These are phyloP conservation scores for Ptilodon capucinus DNA, from an alignment of 2,888 invertebrate genomes.

Conservation along the genomic window DNA sequence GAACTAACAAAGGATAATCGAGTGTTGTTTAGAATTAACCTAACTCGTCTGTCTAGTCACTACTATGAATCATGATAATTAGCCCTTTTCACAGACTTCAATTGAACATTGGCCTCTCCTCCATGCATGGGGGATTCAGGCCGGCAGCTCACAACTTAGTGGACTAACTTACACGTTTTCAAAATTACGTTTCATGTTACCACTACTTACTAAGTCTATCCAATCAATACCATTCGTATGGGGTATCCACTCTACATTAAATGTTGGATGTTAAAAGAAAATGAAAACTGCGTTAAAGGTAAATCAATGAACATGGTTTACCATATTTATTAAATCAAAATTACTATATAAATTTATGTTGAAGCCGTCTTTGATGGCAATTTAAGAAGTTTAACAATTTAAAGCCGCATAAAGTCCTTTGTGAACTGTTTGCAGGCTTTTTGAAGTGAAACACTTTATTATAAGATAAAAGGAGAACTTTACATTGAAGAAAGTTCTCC, in stretches of 20 bases:
- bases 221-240: too few relatives aligned
- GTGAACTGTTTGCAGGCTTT: constrained; percentile 21
- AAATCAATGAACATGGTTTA: not conserved
- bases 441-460: constrained; percentile 44
- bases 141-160: too few relatives aligned
- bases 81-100: too few relatives aligned
- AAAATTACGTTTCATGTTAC: too few relatives aligned
- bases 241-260: too few relatives aligned
- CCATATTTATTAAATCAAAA: not conserved
- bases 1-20: not conserved
- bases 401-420: constrained; percentile 24
- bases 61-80: not conserved
- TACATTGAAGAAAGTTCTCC: constrained; percentile 32
- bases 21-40: not conserved
- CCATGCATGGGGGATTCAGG: too few relatives aligned
- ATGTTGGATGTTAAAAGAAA: too few relatives aligned
- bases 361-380: constrained; percentile 21
- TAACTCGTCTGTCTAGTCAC: not conserved
- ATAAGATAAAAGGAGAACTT: constrained; percentile 47
- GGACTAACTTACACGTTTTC: too few relatives aligned
- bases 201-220: too few relatives aligned
- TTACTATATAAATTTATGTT: not conserved
- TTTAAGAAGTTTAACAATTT: constrained; percentile 28
- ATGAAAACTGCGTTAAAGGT: too few relatives aligned
- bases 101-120: too few relatives aligned